These are phyloP conservation scores for Galleria mellonella DNA, from an alignment of 1,140 invertebrate genomes.

Conservation along the genomic window DNA sequence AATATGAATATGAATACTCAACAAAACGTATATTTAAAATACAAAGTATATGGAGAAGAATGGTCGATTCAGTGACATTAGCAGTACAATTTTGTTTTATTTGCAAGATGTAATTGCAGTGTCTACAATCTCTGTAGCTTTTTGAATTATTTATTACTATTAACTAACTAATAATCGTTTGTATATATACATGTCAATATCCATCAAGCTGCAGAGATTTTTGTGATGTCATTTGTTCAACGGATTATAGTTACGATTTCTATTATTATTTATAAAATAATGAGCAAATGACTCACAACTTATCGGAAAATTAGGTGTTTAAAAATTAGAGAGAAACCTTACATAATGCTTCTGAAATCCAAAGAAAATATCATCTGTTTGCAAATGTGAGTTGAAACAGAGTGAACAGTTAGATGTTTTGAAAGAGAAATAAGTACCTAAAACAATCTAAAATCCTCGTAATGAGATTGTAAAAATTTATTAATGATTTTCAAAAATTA, in stretches of 20 bases:
- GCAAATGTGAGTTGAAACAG: constrained; percentile 49
- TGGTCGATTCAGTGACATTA: constrained; percentile 22
- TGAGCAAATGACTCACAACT: constrained; percentile 27
- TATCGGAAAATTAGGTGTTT: constrained; percentile 10
- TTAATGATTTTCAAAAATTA: constrained; percentile 8
- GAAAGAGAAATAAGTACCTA: constrained; percentile 14
- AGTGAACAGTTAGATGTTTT: constrained; percentile 43
- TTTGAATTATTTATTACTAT: too few species aligned
- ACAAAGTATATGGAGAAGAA: constrained; percentile 4
- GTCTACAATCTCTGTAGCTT: constrained; percentile 31
- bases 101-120: constrained; percentile 28
- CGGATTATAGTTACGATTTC: too few species aligned
- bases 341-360: constrained; percentile 58
- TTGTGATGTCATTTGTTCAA: constrained; percentile 15
- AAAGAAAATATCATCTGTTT: constrained; percentile 56
- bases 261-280: neutral
- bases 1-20: neutral
- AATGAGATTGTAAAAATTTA: neutral
- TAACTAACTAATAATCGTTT: neutral
- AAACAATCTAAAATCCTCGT: constrained; percentile 10
- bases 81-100: constrained; percentile 17
- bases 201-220: constrained; percentile 18
- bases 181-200: neutral
- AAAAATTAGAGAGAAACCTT: constrained; percentile 39
- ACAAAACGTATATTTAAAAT: too few species aligned